Conservation (phyloP, 2,797 vertebrate species). For the Myotis vivesi region DNA sequence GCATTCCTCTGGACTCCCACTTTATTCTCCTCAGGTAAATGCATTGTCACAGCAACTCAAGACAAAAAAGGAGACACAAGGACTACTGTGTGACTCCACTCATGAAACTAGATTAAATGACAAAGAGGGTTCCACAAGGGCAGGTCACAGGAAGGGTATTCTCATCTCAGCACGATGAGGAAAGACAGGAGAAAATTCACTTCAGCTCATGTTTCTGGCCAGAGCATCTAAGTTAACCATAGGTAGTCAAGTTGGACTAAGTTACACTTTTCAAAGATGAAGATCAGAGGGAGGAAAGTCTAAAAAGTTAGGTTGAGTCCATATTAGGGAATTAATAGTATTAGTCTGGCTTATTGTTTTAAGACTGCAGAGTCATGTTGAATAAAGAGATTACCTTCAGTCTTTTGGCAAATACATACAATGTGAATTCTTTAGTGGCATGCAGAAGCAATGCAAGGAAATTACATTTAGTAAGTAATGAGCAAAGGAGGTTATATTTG, state of each 20-base stretch:
- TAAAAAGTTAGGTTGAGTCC: background rate
- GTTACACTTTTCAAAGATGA: background rate
- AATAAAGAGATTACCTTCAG: slow-evolving; percentile 55
- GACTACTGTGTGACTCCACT: background rate
- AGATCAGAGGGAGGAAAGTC: background rate
- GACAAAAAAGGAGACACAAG: background rate
- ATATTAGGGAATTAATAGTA: background rate
- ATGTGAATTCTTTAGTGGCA: slow-evolving; percentile 21
- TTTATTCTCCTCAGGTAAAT: background rate
- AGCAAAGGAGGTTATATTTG: background rate
- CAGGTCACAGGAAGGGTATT: background rate
- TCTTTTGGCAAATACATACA: slow-evolving; percentile 27
- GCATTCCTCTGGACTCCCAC: background rate
- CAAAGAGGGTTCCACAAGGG: background rate
- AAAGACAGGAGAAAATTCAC: background rate
- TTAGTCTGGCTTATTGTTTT: slow-evolving; percentile 57
- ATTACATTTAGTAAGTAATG: slow-evolving; percentile 9
- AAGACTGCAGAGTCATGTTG: slow-evolving; percentile 49
- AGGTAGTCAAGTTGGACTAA: background rate
- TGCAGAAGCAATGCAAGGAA: slow-evolving; percentile 49
- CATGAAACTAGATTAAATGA: background rate
- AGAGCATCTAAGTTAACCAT: background rate
- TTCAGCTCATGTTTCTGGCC: background rate
- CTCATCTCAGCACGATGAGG: background rate
- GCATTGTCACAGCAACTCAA: background rate